Conservation (phyloP, 2,113 vertebrate genomes). For the Gopherus flavomarginatus region DNA sequence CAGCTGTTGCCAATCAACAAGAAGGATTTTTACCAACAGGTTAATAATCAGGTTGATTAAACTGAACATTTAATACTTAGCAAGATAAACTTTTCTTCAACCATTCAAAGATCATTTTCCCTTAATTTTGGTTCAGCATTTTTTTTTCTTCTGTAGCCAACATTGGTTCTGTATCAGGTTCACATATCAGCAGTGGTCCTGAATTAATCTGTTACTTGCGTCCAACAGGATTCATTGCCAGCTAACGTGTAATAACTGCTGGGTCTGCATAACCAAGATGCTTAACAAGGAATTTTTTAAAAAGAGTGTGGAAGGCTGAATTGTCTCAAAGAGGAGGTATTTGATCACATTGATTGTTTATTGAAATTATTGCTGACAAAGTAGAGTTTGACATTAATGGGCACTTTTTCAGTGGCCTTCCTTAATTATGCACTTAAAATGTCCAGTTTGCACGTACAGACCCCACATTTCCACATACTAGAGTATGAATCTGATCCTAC, state of each 20-base stretch:
- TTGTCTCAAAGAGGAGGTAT: not conserved
- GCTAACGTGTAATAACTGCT: not conserved
- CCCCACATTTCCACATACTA: not conserved
- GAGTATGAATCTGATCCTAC: not conserved
- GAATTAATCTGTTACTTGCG: not conserved
- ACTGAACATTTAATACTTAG: not conserved
- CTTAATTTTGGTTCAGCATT: not conserved
- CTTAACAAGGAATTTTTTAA: not conserved
- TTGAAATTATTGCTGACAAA: not conserved
- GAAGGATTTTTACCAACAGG: not conserved
- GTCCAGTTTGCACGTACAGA: not conserved
- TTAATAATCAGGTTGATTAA: not conserved
- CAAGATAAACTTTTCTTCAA: not conserved
- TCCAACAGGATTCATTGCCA: not conserved
- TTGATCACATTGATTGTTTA: not conserved
- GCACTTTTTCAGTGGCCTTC: not conserved
- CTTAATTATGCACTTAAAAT: not conserved
- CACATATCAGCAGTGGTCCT: not conserved
- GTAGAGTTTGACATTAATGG: not conserved
- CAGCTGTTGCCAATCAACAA: not conserved
- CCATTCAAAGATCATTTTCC: not conserved
- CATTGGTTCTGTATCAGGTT: not conserved
- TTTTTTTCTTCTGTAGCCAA: not conserved
- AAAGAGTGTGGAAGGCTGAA: not conserved
- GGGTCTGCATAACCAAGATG: not conserved